Evolutionary conservation across 2,888 invertebrate genomes (phyloP).

Genomic region (Rotaria sp.): DNA sequence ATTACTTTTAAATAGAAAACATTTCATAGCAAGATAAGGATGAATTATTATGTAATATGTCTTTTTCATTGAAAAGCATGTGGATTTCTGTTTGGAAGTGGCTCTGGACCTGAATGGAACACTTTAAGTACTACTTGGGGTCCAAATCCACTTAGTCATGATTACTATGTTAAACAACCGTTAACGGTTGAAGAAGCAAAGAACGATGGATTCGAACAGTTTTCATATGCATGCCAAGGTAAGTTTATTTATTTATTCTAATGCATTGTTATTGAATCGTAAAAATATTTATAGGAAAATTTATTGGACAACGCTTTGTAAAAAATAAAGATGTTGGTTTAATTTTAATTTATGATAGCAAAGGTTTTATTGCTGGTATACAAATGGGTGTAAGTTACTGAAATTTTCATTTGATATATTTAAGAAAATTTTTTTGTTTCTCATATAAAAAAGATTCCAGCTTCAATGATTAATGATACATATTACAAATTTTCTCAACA

Average conservation of each 20-base stretch:
- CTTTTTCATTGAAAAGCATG: background rate
- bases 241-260: constrained; percentile 25
- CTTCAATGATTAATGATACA: background rate
- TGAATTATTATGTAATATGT: too few relatives aligned
- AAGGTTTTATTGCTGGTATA: constrained; percentile 53
- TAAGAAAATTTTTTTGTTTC: background rate
- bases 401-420: background rate
- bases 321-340: constrained; percentile 46
- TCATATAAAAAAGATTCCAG: background rate
- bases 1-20: too few relatives aligned
- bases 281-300: constrained; percentile 42
- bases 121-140: constrained; percentile 37
- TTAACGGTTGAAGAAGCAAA: constrained; percentile 45
- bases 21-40: background rate
- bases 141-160: constrained; percentile 35
- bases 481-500: background rate
- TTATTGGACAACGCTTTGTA: constrained; percentile 48
- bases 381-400: constrained; percentile 47
- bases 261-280: background rate
- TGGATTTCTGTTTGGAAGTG: background rate
- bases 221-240: constrained; percentile 43
- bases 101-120: constrained; percentile 34
- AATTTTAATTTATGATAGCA: constrained; percentile 49
- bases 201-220: constrained; percentile 42
- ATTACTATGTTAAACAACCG: constrained; percentile 44